Conservation (phyloP, 2,888 invertebrate genomes). For the Drosophila melanosoma region DNA sequence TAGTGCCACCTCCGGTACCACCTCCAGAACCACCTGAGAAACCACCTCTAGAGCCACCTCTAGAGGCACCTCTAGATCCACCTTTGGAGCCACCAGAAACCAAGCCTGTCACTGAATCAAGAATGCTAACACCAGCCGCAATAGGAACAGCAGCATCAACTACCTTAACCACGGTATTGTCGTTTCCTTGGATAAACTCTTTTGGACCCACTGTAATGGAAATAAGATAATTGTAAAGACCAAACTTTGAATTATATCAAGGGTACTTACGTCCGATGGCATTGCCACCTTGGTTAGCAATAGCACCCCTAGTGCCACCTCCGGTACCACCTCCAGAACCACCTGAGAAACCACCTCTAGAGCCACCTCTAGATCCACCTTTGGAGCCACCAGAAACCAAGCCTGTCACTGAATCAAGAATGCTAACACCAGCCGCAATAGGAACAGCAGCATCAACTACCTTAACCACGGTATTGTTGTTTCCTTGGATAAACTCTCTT, state of each 20-base stretch:
- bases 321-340: too few relatives aligned
- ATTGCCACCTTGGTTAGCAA: too few relatives aligned
- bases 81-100: constrained; percentile 5
- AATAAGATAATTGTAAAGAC: background rate
- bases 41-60: background rate
- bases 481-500: constrained; percentile 18
- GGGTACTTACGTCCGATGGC: background rate
- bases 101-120: constrained; percentile 8
- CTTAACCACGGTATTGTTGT: constrained; percentile 7
- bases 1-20: too few relatives aligned
- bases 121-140: background rate
- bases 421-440: constrained; percentile 3
- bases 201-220: constrained; percentile 16
- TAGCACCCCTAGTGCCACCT: too few relatives aligned
- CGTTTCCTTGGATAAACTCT: constrained; percentile 17
- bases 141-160: constrained; percentile 18
- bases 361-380: background rate
- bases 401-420: constrained; percentile 11
- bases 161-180: constrained; percentile 18
- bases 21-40: too few relatives aligned
- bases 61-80: too few relatives aligned
- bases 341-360: background rate
- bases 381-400: background rate
- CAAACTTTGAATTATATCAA: background rate
- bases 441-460: constrained; percentile 13